Percentiles rank a stretch among this genome's conserved stretches.
Evolutionary conservation across 1,140 invertebrate species (phyloP).

Genomic region (Anadara kagoshimensis): DNA sequence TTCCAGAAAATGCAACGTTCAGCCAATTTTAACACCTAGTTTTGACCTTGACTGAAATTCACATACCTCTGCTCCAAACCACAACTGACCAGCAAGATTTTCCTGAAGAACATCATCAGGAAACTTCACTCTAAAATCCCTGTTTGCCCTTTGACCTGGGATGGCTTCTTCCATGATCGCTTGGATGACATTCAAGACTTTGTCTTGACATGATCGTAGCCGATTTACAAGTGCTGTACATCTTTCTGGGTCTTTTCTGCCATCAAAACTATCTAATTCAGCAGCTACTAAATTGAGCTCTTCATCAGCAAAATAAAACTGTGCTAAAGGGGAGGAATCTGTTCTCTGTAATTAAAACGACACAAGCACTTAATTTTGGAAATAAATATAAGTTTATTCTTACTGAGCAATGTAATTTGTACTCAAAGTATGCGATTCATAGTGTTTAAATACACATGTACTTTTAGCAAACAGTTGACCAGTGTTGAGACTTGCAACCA

Average conservation of each 20-base stretch:
- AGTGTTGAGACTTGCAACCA: neutral
- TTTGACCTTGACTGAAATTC: neutral
- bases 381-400: neutral
- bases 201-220: conserved; percentile 78
- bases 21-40: neutral
- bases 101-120: conserved; percentile 99
- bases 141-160: conserved; percentile 87
- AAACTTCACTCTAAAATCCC: conserved; percentile 98
- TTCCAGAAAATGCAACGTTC: too few species aligned
- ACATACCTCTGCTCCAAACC: conserved; percentile 98
- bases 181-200: conserved; percentile 90
- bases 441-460: neutral
- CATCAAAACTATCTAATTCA: conserved; percentile 98
- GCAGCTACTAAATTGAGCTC: conserved; percentile 94
- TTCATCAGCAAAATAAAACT: conserved; percentile 99
- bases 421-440: neutral
- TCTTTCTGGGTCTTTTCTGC: conserved; percentile 95
- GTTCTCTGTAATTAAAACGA: conserved; percentile 81
- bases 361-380: neutral
- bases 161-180: conserved; percentile 97
- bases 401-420: neutral
- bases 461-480: neutral
- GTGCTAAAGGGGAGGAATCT: conserved; percentile 93
- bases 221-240: conserved; percentile 96
- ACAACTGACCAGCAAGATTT: conserved; percentile 96